phyloP scores from a whole-genome alignment of 2,113 vertebrate genomes.

The Ondatra zibethicus region DNA sequence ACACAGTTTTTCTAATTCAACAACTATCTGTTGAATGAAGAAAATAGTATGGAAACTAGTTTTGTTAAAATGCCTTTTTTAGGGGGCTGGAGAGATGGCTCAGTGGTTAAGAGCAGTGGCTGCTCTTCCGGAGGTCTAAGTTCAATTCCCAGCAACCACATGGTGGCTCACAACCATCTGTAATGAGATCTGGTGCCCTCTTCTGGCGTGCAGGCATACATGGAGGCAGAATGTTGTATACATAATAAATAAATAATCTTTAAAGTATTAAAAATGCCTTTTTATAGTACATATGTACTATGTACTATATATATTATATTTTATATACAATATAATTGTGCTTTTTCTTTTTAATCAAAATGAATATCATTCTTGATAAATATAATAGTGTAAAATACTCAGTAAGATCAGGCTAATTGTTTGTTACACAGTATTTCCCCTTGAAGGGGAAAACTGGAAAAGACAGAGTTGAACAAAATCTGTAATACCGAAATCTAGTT shows the following conservation, averaged over 20 bases:
- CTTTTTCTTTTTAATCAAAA: background rate
- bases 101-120: too few species aligned
- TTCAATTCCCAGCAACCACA: too few species aligned
- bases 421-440: slow-evolving; percentile 3
- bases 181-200: too few species aligned
- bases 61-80: slow-evolving; percentile 57
- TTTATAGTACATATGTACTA: too few species aligned
- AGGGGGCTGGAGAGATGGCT: too few species aligned
- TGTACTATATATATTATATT: too few species aligned
- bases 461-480: slow-evolving; percentile 35
- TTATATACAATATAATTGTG: background rate
- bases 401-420: background rate
- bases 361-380: background rate
- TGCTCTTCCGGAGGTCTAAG: too few species aligned
- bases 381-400: background rate
- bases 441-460: slow-evolving; percentile 16
- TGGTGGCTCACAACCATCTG: too few species aligned
- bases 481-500: background rate
- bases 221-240: too few species aligned
- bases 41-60: background rate
- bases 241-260: too few species aligned
- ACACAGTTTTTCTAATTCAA: background rate
- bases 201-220: too few species aligned
- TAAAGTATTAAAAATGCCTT: too few species aligned
- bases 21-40: slow-evolving; percentile 45